A percentile compares a stretch with the other conserved stretches of the same genome.
Conservation (phyloP, 2,888 invertebrate genomes). For the Steinernema hermaphroditum region DNA sequence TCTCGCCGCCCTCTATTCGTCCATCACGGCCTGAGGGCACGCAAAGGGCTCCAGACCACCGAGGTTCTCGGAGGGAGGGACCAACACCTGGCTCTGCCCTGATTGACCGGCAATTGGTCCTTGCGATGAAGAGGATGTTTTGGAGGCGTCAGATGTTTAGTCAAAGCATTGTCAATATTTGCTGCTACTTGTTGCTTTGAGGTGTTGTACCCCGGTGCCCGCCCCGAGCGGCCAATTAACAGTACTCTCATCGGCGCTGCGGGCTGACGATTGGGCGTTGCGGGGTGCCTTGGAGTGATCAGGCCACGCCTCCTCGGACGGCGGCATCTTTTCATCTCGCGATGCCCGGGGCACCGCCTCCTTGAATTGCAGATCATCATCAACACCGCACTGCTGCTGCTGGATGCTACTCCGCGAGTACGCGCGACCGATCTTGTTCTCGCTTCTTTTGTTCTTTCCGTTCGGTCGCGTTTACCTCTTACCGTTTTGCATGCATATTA, state of each 20-base stretch:
- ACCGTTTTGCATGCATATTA: not conserved
- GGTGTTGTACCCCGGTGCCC: slow-evolving; percentile 26
- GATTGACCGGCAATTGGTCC: slow-evolving; percentile 25
- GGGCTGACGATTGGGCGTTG: slow-evolving; percentile 22
- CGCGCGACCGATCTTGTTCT: slow-evolving; percentile 31
- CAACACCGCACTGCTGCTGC: slow-evolving; percentile 31
- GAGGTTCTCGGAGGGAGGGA: not conserved
- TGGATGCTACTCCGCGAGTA: slow-evolving; percentile 31
- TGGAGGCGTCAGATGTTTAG: slow-evolving; percentile 29
- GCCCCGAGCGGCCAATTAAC: slow-evolving; percentile 27
- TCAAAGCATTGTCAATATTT: slow-evolving; percentile 31
- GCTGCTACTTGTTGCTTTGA: slow-evolving; percentile 27
- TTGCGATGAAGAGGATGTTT: slow-evolving; percentile 21
- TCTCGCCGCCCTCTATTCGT: not conserved
- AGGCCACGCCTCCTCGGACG: slow-evolving; percentile 25
- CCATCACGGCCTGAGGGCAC: not conserved
- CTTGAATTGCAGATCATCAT: slow-evolving; percentile 31
- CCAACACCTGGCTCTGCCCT: not conserved
- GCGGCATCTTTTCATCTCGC: slow-evolving; percentile 30
- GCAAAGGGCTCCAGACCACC: not conserved
- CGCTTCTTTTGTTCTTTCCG: slow-evolving; percentile 19
- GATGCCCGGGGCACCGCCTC: slow-evolving; percentile 26
- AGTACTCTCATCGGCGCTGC: slow-evolving; percentile 23
- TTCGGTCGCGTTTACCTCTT: slow-evolving; percentile 1
- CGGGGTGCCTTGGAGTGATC: slow-evolving; percentile 26